Evolutionary conservation across 1,140 invertebrate genomes (phyloP), one percentile per base, ranked within the genome.

Genomic region (Myzus persicae): DNA sequence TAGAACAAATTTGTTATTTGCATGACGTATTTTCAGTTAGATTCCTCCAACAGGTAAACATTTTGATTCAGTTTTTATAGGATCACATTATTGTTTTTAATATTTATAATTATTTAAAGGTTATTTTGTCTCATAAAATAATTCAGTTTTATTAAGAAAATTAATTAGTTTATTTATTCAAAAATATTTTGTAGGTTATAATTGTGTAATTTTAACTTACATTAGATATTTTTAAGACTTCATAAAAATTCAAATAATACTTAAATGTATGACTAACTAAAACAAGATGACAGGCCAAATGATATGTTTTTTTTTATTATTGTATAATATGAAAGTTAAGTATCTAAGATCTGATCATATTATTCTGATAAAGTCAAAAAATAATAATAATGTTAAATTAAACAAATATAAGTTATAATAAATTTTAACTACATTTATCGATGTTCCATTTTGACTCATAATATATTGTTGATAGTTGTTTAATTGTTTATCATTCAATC

Each of bases 1-100:
- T 76, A n/a, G 14, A n/a, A 76, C 14, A 76, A 18, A 76, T 76
- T 76, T 76, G n/a, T 76, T 76, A 76, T 76, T 76, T 76, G 59
- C 59, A 76, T 76, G 59, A 76, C 59, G 11, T 76, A 76, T 76
- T 76, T 76, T 76, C 59, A 76, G 59, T 76, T 76, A 76, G 31
- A 76, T 76, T 76, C 20, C 31, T 76, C 31, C 59, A 76, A 76
- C 59, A 76, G 59, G 59, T 76, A 76, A 76, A n/a, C 59, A 76
- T n/a, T 76, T 76, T 76, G 36, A n/a, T 76, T n/a, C 59, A 76
- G 18, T 76, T 76, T 67, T 31, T 67, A 67, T 67, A 67, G 59
- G 31, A 67, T 67, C 59, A 67, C 11, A 14, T n/a, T 76, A n/a
- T 36, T 76, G 14, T 36, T 76, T 76, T n/a, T n/a, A 76, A 76